Percentiles rank a stretch among this genome's conserved stretches.
phyloP scores from a whole-genome alignment of 53 echinoderm and acorn worm genomes.

The Luidia sarsii region DNA sequence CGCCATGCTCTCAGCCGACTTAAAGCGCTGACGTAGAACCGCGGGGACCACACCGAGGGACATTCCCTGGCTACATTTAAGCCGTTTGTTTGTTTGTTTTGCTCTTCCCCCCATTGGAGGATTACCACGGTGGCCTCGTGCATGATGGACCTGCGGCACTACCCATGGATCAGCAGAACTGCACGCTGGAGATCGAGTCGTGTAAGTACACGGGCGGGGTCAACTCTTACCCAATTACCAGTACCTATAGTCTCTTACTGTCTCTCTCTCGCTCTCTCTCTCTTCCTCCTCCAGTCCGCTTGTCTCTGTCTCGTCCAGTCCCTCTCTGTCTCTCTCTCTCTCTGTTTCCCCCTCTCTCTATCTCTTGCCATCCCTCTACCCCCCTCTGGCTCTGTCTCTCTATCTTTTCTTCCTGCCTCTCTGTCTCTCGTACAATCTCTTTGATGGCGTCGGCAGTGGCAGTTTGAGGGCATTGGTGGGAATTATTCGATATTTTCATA shows the following conservation, averaged over 20 bases:
- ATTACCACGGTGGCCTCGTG: constrained; percentile 98
- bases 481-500: background rate
- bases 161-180: constrained; percentile 97
- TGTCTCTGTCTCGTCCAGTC: no score
- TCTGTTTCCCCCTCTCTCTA: no score
- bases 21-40: constrained; percentile 22
- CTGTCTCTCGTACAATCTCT: background rate
- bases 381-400: no score
- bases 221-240: background rate
- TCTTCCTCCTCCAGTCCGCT: no score
- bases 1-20: no score
- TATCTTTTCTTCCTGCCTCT: no score
- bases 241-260: no score
- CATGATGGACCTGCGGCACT: constrained; percentile 93
- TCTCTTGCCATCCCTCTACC: no score
- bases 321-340: no score
- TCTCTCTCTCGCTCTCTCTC: no score
- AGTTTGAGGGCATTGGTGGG: background rate
- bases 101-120: constrained; percentile 46
- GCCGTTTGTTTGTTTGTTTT: constrained; percentile 52
- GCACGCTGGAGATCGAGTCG: constrained; percentile 91
- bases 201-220: constrained; percentile 68
- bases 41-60: background rate
- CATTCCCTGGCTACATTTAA: background rate
- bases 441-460: background rate